Evolutionary conservation across 2,888 invertebrate genomes (phyloP).

Genomic region (Trichogramma dendrolimi): DNA sequence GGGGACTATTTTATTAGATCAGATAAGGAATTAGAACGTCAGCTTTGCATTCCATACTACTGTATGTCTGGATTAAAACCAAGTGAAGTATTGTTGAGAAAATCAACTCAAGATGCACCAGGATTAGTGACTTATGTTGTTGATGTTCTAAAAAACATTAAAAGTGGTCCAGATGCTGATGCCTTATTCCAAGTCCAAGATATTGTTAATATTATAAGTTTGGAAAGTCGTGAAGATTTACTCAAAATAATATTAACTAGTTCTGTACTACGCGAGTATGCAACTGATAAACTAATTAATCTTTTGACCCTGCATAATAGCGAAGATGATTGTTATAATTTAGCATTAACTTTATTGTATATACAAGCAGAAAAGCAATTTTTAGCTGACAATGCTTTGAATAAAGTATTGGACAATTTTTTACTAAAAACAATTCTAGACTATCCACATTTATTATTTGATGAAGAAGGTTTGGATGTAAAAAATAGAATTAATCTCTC

Average conservation of each 20-base stretch:
- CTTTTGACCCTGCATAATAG: slow-evolving; percentile 46
- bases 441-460: slow-evolving; percentile 56
- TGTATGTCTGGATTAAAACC: slow-evolving; percentile 56
- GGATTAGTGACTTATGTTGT: slow-evolving; percentile 44
- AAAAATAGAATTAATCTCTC: slow-evolving; percentile 48
- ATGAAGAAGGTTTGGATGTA: slow-evolving; percentile 49
- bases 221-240: slow-evolving; percentile 48
- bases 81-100: slow-evolving; percentile 52
- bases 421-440: slow-evolving; percentile 50
- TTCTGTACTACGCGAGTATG: slow-evolving; percentile 56
- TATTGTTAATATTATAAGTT: slow-evolving; percentile 44
- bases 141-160: slow-evolving; percentile 49
- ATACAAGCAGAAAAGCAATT: slow-evolving; percentile 55
- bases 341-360: slow-evolving; percentile 55
- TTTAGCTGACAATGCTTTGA: slow-evolving; percentile 53
- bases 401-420: slow-evolving; percentile 50
- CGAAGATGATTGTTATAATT: slow-evolving; percentile 46
- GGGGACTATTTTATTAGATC: slow-evolving; percentile 59
- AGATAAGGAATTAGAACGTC: slow-evolving; percentile 48
- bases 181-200: slow-evolving; percentile 51
- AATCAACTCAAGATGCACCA: slow-evolving; percentile 41
- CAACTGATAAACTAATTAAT: slow-evolving; percentile 56
- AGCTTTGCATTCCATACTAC: slow-evolving; percentile 56
- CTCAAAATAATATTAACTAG: slow-evolving; percentile 56
- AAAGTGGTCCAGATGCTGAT: slow-evolving; percentile 52